Base-by-base conservation (phyloP, 2,888 invertebrate genomes). In the Cylindroiulus punctatus region DNA sequence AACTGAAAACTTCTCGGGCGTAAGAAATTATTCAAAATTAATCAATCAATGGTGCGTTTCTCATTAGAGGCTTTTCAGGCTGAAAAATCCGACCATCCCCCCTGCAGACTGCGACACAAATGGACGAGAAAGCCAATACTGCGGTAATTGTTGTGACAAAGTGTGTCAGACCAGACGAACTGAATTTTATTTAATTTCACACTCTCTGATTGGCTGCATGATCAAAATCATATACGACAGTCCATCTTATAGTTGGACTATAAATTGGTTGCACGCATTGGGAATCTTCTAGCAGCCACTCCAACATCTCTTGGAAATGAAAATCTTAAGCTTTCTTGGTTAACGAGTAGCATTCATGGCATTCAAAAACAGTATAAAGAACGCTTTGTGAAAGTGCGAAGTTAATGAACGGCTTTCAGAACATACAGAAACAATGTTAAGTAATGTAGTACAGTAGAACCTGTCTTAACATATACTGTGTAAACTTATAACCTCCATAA, bases 1-100 rank as follows among this genome's bases (percentile, higher is more conserved):
- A 26, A 26, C 10, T 7, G 65, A 65, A 65, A 65, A 65, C 65
- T 65, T 26, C 65, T 65, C 65, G 65, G 26, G 65, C 65, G 65
- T 65, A 65, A 65, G 65, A 65, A 65, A 65, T 65, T 65, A 65
- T 65, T 65, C 65, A 65, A 65, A 65, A 65, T 65, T 65, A 65
- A 65, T 65, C 65, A 65, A 65, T 65, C 65, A 22, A 65, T 65
- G 65, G 65, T 10, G 65, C 65, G 65, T 26, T 65, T 65, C 65
- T 65, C 65, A 65, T 65, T 65, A 65, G 65, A 22, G 65, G 65
- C 65, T 65, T 65, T 65, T 65, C 65, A 65, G 26, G 26, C 65
- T 65, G 65, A 65, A 65, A 65, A 65, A 65, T 26, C 26, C 65
- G 65, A 7, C 65, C 65, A 65, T 1, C 65, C 65, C 44, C n/a